These are phyloP conservation scores for Fratercula arctica DNA, from an alignment of 2,797 vertebrate genomes.

Conservation along the genomic window DNA sequence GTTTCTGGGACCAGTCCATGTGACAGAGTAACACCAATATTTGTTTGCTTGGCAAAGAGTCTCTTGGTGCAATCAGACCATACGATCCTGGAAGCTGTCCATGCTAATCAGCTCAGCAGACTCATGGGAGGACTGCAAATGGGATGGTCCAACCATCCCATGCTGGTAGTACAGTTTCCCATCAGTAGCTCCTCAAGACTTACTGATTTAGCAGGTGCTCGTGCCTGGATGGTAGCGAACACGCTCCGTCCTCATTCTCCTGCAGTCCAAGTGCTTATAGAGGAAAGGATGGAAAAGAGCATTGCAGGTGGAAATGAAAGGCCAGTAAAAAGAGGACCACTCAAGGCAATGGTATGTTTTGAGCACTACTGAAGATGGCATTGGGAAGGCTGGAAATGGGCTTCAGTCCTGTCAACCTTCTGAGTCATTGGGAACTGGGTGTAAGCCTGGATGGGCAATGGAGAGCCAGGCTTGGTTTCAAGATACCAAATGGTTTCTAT, in stretches of 20 bases:
- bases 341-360: neutral
- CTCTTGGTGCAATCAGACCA: neutral
- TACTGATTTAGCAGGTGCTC: neutral
- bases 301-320: neutral
- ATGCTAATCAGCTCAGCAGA: neutral
- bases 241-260: neutral
- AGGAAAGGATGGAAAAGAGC: neutral
- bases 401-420: neutral
- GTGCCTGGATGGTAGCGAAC: neutral
- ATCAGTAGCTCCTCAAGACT: neutral
- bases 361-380: neutral
- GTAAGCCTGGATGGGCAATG: neutral
- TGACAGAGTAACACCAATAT: conserved; percentile 1
- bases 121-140: neutral
- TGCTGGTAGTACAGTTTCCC: neutral
- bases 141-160: neutral
- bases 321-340: neutral
- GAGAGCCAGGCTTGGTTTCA: neutral
- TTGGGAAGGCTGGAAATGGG: neutral
- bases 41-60: neutral
- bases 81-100: neutral
- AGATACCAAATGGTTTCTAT: neutral
- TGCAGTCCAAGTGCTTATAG: neutral
- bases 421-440: neutral
- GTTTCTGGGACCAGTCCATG: neutral